Evolutionary conservation across 1,140 invertebrate genomes (phyloP), one percentile per base, ranked within the genome.

Genomic region (Coptotermes formosanus): DNA sequence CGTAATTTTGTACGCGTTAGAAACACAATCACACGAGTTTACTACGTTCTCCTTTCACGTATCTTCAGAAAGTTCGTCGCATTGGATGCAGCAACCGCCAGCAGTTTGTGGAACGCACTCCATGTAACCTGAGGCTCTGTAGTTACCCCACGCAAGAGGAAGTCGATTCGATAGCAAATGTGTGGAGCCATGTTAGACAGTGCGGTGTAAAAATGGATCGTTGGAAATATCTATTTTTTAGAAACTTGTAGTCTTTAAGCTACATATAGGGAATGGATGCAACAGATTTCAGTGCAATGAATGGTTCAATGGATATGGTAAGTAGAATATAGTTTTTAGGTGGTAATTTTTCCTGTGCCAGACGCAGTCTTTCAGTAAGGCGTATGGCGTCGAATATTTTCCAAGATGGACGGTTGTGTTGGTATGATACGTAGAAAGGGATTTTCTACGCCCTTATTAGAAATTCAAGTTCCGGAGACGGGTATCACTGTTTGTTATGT

Each of bases 281-380:
- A 52, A 82, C 82, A 45, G 59, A 86, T 45, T 86, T 82, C 38
- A 44, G 55, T 75, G 55, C 85, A n/a, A 86, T 86, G 85, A 86
- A 86, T 82, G 85, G 85, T 75, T 48, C 85, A 45, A 19, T 82
- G 48, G n/a, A 64, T 82, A 75, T 75, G 85, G 85, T 86, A 82
- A 82, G 85, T 52, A n/a, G 0, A 44, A 38, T 32, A 8, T 9
- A 52, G 19, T 11, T 64, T 55, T 32, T 19, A 44, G 25, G n/a
- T 69, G 2, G 21, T 85, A 44, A 19, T 85, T 44, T 44, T 44
- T 75, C 0, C 14, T 21, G 21, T 38, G 32, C 16, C 8, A 43
- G 2, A 11, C 16, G n/a, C 32, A 59, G 6, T 55, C 1, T 38
- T 38, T 38, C 38, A 16, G 30, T 64, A 3, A 0, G 4, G 43